phyloP scores from a whole-genome alignment of 2,113 vertebrate species.

The Centropristis striata region DNA sequence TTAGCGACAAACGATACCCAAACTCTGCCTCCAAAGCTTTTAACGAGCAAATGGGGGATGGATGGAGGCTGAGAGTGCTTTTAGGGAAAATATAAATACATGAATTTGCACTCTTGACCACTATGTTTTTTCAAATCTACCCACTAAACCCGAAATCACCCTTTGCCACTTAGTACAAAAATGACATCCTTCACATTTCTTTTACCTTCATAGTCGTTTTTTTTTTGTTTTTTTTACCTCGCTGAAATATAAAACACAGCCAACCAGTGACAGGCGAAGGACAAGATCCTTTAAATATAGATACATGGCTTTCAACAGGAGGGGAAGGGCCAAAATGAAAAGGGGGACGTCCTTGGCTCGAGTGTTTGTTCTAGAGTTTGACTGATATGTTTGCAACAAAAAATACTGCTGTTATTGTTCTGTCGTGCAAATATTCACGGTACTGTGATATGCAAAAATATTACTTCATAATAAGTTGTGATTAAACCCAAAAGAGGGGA shows the following conservation, averaged over 20 bases:
- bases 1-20: conserved; percentile 19
- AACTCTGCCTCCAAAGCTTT: conserved; percentile 49
- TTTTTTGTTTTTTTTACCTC: no score
- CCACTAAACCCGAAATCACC: conserved; percentile 28
- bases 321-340: neutral
- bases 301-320: conserved; percentile 61
- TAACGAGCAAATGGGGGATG: conserved; percentile 47
- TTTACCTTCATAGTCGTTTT: conserved; percentile 29
- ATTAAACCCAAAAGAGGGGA: neutral
- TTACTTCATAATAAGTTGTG: neutral
- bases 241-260: conserved; percentile 56
- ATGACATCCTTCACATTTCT: conserved; percentile 56
- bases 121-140: conserved; percentile 19
- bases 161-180: conserved; percentile 50
- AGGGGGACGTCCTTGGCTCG: conserved; percentile 47
- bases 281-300: conserved; percentile 30
- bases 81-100: conserved; percentile 41
- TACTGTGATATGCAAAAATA: neutral
- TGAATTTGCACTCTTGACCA: conserved; percentile 45
- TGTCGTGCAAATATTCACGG: neutral
- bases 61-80: conserved; percentile 48
- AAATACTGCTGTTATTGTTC: neutral
- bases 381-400: conserved; percentile 31
- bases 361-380: conserved; percentile 13
- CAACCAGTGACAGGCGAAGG: conserved; percentile 39